Evolutionary conservation across 2,797 vertebrate species (phyloP), one percentile per base, ranked within the genome.

Genomic region (Somateria mollissima): DNA sequence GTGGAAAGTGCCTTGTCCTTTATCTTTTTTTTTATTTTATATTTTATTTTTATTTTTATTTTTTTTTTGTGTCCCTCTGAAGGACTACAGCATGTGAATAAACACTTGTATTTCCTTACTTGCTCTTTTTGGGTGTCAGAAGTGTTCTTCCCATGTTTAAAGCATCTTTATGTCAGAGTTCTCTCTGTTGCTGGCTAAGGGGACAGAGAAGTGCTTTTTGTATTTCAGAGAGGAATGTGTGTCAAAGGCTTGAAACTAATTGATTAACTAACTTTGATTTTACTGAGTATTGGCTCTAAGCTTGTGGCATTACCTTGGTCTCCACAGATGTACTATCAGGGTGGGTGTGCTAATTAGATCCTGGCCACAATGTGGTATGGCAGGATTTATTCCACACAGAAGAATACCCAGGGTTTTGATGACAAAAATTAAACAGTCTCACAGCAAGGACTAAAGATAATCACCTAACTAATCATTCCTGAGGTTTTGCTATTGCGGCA

Each of bases 211-310:
- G 62, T 41, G 51, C 16, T 60, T 74, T 62, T 62, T 79, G 41
- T 65, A 36, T 65, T 89, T 93, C 56, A 82, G 64, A 84, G 27
- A 57, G 18, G 75, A 65, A 24, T 16, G 5, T 83, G 20, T 85
- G 47, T 80, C 79, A 95, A 83, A 92, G 39, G 49, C 54, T 87
- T 87, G 60, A 85, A 92, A 89, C 13, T 56, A 90, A 88, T 83
- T 90, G 79, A 92, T 91, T 77, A 78, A 47, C 51, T 53, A 18
- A 25, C 43, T 93, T 94, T 84, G 76, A 84, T 94, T 93, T 94
- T 88, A 41, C n/a, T 67, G 54, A 69, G 13, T 61, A 47, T 92
- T 64, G 45, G 4, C 54, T 90, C 51, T 84, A 54, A 94, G 39
- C 34, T 92, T 76, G 47, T 82, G 69, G 47, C 47, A 76, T 62